Evolutionary conservation across 1,140 invertebrate genomes (phyloP), one percentile per base, ranked within the genome.

Genomic region (Drosophila nigromelanica): DNA sequence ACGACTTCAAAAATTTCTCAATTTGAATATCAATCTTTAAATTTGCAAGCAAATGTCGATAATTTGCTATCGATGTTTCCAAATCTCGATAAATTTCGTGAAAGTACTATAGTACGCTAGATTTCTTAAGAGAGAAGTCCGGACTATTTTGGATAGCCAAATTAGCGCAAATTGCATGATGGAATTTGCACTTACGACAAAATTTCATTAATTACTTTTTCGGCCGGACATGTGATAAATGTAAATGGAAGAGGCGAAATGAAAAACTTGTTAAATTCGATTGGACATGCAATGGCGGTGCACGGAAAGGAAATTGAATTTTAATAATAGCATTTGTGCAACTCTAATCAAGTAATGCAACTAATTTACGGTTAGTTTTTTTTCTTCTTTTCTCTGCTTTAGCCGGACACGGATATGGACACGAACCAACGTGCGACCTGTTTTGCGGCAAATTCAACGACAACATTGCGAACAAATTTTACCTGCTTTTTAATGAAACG

Each of bases 401-500:
- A 7, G n/a, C 45, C 42, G 50, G 48, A 45, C 39, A 45, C 43
- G 68, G 35, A 64, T 10, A 47, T 12, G 35, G 54, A 42, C 59
- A 48, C 39, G 47, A 40, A 48, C 24, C 21, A 52, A 60, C 30
- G 39, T 12, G 39, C 40, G 33, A 27, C 39, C 52, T 33, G 40
- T 37, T 58, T 24, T 30, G 12, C 24, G 18, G n/a, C 24, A 40
- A 48, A 66, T 73, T 61, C 63, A 54, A 75, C 70, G 55, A 87
- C 83, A 87, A 89, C 83, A 87, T 87, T 79, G 83, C 71, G 83
- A 87, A 87, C 83, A 87, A 87, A 87, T 87, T 87, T 87, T 11
- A 37, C 83, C 73, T 89, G 83, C 77, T 89, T 77, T 78, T 76
- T 81, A 79, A 83, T 86, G 78, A 89, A 83, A 87, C 66, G 83